Base-by-base conservation (phyloP, 35 echinoderm and acorn worm species). In the Amphiura filiformis region DNA sequence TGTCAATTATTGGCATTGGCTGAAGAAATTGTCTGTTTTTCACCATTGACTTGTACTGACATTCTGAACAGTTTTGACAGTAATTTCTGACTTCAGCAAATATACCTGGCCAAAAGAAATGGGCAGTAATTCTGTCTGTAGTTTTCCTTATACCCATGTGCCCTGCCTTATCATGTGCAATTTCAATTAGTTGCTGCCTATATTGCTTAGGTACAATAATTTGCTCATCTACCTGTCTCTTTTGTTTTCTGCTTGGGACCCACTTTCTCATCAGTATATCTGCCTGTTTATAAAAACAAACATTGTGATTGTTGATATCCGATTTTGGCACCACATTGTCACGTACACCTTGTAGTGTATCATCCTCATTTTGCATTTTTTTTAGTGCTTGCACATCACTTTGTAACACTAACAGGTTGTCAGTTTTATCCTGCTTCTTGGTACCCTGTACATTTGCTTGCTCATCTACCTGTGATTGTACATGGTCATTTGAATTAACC, bases 81-180 rank as follows among this genome's bases (percentile, higher is more conserved):
- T 82, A 82, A 15, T 82, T 40, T 40, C 26, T 36, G 26, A 82
- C 14, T 20, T 82, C 13, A 32, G 34, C 35, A 82, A 82, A 82
- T 82, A 82, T 35, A 11, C 80, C 80, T 82, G 76, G 80, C 39
- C 80, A 82, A 31, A 1, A 82, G 35, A 82, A 82, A 17, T 82
- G 80, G 18, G 15, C 38, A 20, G 35, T 26, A 13, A 82, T 36
- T 36, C 80, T 13, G 18, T 82, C 80, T 35, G 26, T 82, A 20
- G 80, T 78, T 78, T 78, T 78, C 13, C 28, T 32, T 0, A 78
- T 31, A 0, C 76, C 76, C 35, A 78, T 32, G 31, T 78, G 76
- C 35, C 76, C 76, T 35, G 76, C 76, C 17, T 30, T 78, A 31
- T 78, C 76, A 78, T 78, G 76, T 23, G 76, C 76, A 32, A 78